Evolutionary conservation across 2,113 vertebrate species (phyloP).

Genomic region (Barnardius zonarius): DNA sequence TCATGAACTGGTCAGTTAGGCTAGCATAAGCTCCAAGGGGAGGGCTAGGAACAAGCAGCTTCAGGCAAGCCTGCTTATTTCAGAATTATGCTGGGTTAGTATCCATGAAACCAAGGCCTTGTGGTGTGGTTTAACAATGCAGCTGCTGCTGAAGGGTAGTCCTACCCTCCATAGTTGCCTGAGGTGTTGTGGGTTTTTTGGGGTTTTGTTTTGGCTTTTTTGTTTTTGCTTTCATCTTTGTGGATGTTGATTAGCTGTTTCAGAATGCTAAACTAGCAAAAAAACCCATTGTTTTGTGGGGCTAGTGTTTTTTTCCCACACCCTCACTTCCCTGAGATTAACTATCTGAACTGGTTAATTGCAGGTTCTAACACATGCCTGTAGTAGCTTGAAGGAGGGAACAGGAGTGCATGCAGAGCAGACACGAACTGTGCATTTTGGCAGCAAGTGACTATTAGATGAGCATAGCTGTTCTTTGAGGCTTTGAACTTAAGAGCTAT

Average conservation of each 20-base stretch:
- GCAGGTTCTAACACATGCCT: background rate
- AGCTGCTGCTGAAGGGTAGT: background rate
- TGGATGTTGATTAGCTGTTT: background rate
- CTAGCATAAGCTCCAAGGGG: background rate
- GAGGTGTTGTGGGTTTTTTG: background rate
- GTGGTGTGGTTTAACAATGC: background rate
- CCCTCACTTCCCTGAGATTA: background rate
- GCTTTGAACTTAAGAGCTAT: background rate
- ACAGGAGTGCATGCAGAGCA: background rate
- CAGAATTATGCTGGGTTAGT: background rate
- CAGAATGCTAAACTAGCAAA: background rate
- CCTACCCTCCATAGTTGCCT: background rate
- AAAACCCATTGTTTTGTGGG: background rate
- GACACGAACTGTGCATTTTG: background rate
- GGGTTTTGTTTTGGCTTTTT: background rate
- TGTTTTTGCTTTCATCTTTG: background rate
- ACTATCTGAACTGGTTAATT: background rate
- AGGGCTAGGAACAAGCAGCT: background rate
- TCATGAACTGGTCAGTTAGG: background rate
- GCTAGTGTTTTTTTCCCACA: background rate
- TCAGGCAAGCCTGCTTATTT: background rate
- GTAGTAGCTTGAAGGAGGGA: background rate
- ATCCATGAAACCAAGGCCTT: background rate
- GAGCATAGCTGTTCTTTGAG: background rate
- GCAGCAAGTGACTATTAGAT: background rate